Evolutionary conservation across 2,797 vertebrate genomes (phyloP).

Genomic region (Eulemur coronatus): DNA sequence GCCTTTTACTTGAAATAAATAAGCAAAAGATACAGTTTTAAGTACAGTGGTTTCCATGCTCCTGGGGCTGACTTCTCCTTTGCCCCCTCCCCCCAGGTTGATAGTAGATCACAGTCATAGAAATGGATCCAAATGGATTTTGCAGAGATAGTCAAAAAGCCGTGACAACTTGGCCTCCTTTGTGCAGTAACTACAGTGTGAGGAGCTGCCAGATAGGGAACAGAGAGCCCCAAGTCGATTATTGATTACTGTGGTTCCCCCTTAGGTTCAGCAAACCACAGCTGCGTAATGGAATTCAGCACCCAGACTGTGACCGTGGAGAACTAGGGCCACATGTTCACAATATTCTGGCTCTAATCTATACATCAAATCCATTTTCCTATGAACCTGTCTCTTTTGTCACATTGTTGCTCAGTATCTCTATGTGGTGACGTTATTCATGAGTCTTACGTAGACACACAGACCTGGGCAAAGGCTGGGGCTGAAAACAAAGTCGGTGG

Average conservation of each 20-base stretch:
- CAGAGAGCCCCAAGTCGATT: neutral
- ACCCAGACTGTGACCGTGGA: neutral
- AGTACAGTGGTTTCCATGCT: conserved; percentile 45
- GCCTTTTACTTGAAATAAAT: conserved; percentile 47
- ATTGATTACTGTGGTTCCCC: neutral
- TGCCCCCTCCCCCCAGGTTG: neutral
- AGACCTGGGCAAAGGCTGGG: neutral
- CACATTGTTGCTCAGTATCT: neutral
- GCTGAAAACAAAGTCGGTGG: neutral
- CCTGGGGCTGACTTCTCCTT: neutral
- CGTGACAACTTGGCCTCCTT: neutral
- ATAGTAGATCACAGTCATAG: conserved; percentile 12
- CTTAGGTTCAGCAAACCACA: neutral
- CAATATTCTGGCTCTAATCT: neutral
- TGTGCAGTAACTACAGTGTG: neutral
- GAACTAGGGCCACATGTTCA: neutral
- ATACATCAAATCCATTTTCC: neutral
- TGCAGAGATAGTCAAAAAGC: conserved; percentile 37
- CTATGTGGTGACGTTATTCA: neutral
- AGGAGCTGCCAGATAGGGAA: neutral
- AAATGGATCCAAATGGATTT: conserved; percentile 55
- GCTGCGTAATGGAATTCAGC: neutral
- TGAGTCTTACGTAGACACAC: neutral
- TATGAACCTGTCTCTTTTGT: neutral
- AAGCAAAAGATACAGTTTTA: conserved; percentile 48